A percentile compares a stretch with the other conserved stretches of the same genome.
These are phyloP conservation scores for Mesoclemmys tuberculata DNA, from an alignment of 2,113 vertebrate genomes.

Conservation along the genomic window DNA sequence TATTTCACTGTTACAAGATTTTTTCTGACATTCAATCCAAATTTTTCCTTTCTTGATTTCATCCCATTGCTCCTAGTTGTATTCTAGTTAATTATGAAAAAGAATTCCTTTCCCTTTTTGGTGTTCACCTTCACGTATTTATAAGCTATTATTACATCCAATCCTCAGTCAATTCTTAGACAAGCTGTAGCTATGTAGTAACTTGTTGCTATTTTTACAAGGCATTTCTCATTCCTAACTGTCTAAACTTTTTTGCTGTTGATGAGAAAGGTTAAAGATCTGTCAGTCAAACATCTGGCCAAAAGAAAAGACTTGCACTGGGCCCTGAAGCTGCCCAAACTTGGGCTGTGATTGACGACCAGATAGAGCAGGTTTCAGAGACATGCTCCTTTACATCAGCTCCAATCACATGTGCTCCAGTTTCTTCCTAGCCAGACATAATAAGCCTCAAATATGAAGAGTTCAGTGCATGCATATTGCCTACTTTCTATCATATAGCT, in stretches of 20 bases:
- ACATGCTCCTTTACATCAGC: fast-evolving
- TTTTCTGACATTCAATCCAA: neutral
- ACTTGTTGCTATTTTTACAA: neutral
- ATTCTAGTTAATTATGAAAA: neutral
- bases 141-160: neutral
- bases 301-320: neutral
- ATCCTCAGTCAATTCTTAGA: neutral
- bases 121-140: neutral
- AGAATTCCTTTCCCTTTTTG: neutral
- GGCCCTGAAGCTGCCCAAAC: too few species aligned
- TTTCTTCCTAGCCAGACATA: neutral
- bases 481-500: neutral
- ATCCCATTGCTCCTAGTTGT: neutral
- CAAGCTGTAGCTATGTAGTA: neutral
- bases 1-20: fast-evolving
- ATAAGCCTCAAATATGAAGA: neutral
- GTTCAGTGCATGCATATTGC: fast-evolving
- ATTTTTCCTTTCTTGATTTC: neutral
- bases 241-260: neutral
- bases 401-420: neutral
- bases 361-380: neutral
- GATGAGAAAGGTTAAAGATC: neutral
- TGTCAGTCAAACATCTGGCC: neutral
- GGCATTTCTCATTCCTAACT: neutral
- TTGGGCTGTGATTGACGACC: neutral